Evolutionary conservation across 2,113 vertebrate genomes (phyloP).

Genomic region (Notechis scutatus): DNA sequence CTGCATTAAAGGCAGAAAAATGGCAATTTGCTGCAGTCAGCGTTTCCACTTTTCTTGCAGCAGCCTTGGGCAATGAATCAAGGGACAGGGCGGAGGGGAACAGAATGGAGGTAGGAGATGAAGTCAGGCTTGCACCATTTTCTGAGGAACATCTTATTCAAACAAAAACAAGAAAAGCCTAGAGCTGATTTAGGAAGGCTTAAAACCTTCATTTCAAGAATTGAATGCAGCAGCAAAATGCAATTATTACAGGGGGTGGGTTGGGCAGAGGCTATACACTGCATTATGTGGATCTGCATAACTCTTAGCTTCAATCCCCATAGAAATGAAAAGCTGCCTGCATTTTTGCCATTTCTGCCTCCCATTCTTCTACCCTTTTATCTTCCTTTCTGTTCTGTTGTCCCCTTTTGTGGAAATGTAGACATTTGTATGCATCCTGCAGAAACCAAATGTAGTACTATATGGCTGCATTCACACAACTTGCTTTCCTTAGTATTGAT

Average conservation of each 20-base stretch:
- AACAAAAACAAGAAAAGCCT: neutral
- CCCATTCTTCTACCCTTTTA: neutral
- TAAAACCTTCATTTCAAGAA: neutral
- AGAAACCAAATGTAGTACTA: neutral
- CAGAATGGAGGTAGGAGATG: neutral
- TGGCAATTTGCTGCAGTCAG: conserved; percentile 19
- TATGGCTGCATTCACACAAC: neutral
- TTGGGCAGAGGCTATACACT: neutral
- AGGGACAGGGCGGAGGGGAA: neutral
- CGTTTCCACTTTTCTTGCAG: neutral
- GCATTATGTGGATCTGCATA: neutral
- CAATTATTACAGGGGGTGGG: too few relatives aligned
- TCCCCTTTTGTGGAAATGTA: neutral
- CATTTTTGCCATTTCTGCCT: neutral
- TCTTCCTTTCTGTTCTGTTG: neutral
- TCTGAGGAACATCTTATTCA: neutral
- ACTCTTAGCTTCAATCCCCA: neutral
- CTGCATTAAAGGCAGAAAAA: neutral
- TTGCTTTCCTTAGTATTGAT: neutral
- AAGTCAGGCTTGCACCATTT: conserved; percentile 21
- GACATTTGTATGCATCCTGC: neutral
- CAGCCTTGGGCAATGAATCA: conserved; percentile 17
- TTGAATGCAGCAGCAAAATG: neutral
- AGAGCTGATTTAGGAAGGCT: neutral
- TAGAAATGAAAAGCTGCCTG: neutral